Evolutionary conservation across 2,113 vertebrate species (phyloP).

Genomic region (Daboia siamensis): DNA sequence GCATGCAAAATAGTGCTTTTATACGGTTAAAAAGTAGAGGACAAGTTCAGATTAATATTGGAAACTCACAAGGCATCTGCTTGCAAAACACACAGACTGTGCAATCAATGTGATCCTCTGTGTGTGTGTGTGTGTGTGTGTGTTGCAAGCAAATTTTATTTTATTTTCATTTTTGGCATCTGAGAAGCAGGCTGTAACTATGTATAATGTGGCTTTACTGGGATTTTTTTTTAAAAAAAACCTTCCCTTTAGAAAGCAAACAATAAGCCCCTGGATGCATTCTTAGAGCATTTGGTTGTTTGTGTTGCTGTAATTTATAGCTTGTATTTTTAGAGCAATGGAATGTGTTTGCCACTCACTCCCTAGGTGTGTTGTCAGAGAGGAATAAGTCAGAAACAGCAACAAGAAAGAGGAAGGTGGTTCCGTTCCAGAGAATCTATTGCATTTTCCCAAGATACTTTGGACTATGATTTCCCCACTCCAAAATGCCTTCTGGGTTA

Average conservation of each 20-base stretch:
- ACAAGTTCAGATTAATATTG: neutral
- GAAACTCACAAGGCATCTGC: neutral
- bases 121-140: neutral
- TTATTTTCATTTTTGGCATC: neutral
- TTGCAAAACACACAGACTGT: neutral
- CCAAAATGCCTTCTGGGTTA: neutral
- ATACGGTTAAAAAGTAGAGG: neutral
- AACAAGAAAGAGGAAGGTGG: neutral
- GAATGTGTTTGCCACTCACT: neutral
- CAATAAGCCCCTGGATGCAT: neutral
- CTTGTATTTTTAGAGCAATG: slow-evolving; percentile 5
- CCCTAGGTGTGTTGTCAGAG: neutral
- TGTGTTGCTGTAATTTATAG: neutral
- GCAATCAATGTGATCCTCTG: neutral
- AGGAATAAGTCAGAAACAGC: neutral
- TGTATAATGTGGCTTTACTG: neutral
- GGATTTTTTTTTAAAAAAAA: neutral
- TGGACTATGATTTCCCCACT: neutral
- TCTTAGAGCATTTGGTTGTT: neutral
- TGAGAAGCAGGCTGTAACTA: neutral
- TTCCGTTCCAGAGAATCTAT: neutral
- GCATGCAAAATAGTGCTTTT: accelerated
- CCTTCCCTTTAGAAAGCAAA: neutral
- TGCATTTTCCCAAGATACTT: neutral
- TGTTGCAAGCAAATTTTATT: neutral